phyloP scores from a whole-genome alignment of 2,888 invertebrate genomes.

The Junonia oenone region DNA sequence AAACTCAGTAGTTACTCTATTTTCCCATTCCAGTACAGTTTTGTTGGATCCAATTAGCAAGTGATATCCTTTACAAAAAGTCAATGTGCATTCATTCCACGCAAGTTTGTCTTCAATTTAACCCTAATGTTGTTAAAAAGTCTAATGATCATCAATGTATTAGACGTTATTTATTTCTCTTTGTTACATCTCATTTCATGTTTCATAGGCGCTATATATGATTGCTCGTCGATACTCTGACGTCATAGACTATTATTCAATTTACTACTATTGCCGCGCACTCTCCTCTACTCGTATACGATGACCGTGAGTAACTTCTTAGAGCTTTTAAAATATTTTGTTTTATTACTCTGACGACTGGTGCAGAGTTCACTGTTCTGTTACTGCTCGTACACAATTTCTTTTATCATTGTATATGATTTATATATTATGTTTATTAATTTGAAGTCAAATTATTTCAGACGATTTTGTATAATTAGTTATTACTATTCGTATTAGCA shows the following conservation, averaged over 20 bases:
- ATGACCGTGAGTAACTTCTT: conserved; percentile 2
- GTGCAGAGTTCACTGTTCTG: background rate
- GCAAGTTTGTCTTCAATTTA: background rate
- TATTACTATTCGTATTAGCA: too few relatives aligned
- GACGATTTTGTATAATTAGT: too few relatives aligned
- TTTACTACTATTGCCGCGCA: conserved; percentile 5
- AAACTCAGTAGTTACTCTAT: background rate
- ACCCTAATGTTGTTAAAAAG: too few relatives aligned
- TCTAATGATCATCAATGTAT: background rate
- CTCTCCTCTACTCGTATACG: conserved; percentile 4
- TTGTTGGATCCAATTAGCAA: background rate
- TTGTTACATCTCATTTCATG: background rate
- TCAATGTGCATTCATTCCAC: background rate
- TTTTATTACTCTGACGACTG: background rate
- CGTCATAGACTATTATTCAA: conserved; percentile 10
- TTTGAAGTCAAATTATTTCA: too few relatives aligned
- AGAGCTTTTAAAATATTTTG: background rate
- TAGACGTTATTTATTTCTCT: background rate
- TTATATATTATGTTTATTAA: too few relatives aligned
- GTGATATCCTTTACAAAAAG: background rate
- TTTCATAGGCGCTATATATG: background rate
- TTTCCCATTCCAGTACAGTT: background rate
- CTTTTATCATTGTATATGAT: too few relatives aligned
- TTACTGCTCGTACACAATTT: too few relatives aligned
- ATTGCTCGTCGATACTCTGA: too few relatives aligned